These are phyloP conservation scores for Parus major DNA, from an alignment of 2,113 vertebrate genomes.

Conservation along the genomic window DNA sequence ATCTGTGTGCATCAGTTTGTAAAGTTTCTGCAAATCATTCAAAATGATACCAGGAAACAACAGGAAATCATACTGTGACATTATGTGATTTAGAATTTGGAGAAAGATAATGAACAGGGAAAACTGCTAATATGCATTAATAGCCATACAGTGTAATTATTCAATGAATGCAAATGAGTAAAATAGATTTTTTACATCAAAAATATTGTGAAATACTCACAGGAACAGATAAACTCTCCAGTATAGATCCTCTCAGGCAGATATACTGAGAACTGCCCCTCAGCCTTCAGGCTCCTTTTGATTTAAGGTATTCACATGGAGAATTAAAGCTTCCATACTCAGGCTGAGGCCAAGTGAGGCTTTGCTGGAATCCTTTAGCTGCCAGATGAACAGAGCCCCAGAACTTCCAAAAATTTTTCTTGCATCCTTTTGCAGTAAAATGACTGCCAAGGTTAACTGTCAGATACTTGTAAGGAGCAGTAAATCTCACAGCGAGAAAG, in stretches of 20 bases:
- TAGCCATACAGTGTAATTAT: background rate
- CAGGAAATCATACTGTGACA: background rate
- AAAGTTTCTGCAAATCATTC: background rate
- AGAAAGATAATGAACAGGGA: background rate
- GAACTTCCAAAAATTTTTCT: background rate
- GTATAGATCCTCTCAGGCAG: background rate
- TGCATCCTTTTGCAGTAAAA: conserved; percentile 8
- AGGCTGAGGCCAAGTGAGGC: background rate
- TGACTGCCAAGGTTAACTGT: conserved; percentile 35
- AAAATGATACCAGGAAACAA: background rate
- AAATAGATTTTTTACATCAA: background rate
- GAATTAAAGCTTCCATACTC: background rate
- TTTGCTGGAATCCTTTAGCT: conserved; percentile 21
- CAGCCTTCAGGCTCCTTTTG: background rate
- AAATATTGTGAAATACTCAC: background rate
- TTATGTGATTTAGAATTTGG: background rate
- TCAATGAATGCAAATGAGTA: background rate
- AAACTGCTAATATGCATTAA: background rate
- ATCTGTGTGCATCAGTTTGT: background rate
- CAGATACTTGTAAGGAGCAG: conserved; percentile 32
- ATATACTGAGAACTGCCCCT: background rate
- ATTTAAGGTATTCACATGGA: background rate
- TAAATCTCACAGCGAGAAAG: conserved; percentile 56
- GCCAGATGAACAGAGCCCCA: conserved; percentile 20
- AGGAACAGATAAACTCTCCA: background rate